These are phyloP conservation scores for Mythimna vitellina DNA, from an alignment of 2,888 invertebrate species.

Conservation along the genomic window DNA sequence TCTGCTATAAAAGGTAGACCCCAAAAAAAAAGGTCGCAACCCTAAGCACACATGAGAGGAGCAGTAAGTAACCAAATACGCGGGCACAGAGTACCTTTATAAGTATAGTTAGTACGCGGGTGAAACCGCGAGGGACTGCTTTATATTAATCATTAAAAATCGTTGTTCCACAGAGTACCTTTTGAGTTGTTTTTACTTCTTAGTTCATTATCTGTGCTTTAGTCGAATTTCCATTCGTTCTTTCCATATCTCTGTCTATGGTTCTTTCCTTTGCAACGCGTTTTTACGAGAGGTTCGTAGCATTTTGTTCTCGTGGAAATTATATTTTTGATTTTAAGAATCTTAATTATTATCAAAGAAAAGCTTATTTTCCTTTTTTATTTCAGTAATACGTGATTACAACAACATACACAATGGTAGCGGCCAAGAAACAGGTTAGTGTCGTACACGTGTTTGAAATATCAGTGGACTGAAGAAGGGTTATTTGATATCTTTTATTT, in stretches of 20 bases:
- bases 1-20: too few relatives aligned
- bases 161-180: too few relatives aligned
- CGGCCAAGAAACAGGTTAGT: slow-evolving; percentile 96
- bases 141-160: too few relatives aligned
- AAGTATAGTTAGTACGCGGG: too few relatives aligned
- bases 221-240: not conserved
- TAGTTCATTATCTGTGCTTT: not conserved
- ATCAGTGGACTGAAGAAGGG: slow-evolving; percentile 75
- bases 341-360: not conserved
- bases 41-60: too few relatives aligned
- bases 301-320: not conserved
- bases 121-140: too few relatives aligned
- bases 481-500: slow-evolving; percentile 62
- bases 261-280: slow-evolving; percentile 56
- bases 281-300: slow-evolving; percentile 54
- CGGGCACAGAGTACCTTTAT: too few relatives aligned
- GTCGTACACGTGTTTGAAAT: slow-evolving; percentile 72
- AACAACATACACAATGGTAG: slow-evolving; percentile 92
- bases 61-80: too few relatives aligned
- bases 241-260: too few relatives aligned
- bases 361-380: slow-evolving; percentile 21
- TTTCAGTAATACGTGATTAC: slow-evolving; percentile 62
- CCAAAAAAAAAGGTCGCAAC: too few relatives aligned
- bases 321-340: not conserved
- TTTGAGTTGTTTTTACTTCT: too few relatives aligned